A percentile compares a stretch with the other conserved stretches of the same genome.
These are phyloP conservation scores for Aptenodytes forsteri DNA, from an alignment of 2,113 vertebrate genomes.

Conservation along the genomic window DNA sequence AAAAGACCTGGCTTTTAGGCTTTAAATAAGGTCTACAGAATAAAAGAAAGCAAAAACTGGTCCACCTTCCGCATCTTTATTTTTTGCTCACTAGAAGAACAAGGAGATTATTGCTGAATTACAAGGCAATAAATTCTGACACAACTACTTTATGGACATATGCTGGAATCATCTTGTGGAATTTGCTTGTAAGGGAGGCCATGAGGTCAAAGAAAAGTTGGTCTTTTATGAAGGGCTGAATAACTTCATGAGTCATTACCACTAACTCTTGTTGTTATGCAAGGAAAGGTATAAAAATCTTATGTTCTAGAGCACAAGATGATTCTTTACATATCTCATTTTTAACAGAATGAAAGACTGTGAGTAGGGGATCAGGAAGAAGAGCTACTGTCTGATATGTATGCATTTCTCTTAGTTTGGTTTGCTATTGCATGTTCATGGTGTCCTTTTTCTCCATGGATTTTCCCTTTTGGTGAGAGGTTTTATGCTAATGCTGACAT, in stretches of 20 bases:
- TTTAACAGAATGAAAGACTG: background rate
- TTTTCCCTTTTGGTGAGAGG: background rate
- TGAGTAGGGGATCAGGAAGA: background rate
- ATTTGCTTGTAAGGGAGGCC: constrained; percentile 20
- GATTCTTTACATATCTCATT: background rate
- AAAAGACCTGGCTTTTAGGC: background rate
- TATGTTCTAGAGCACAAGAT: background rate
- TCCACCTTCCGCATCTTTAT: background rate
- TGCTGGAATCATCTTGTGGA: background rate
- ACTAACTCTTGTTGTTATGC: background rate
- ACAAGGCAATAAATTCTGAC: background rate
- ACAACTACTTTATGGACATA: background rate
- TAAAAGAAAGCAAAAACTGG: background rate
- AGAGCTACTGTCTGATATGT: background rate
- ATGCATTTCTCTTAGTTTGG: background rate
- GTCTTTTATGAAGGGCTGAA: constrained; percentile 22
- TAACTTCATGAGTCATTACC: constrained; percentile 19
- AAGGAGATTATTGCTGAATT: background rate
- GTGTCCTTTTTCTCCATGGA: background rate
- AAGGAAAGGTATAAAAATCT: background rate
- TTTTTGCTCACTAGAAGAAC: background rate
- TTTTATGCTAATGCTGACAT: background rate
- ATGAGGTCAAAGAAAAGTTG: constrained; percentile 10
- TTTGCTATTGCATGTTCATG: background rate
- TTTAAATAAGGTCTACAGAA: background rate